These are phyloP conservation scores for Erithacus rubecula DNA, from an alignment of 2,797 vertebrate species.

Conservation along the genomic window DNA sequence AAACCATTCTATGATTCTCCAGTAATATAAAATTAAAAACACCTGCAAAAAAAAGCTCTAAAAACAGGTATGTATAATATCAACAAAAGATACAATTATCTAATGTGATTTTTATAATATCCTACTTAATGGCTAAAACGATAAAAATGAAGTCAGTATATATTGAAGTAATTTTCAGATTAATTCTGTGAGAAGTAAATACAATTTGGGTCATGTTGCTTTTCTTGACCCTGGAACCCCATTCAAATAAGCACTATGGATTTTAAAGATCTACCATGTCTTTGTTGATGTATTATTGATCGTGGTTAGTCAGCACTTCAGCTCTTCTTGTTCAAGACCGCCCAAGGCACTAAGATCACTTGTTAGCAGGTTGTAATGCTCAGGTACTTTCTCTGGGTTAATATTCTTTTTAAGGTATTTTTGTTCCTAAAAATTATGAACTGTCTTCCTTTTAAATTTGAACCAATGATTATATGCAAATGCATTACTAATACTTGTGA, in stretches of 20 bases:
- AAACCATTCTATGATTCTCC: not conserved
- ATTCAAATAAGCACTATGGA: slow-evolving; percentile 31
- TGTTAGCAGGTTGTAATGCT: slow-evolving; percentile 1
- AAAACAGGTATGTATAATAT: not conserved
- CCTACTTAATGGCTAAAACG: not conserved
- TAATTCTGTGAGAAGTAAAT: slow-evolving; percentile 41
- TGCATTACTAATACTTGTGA: not conserved
- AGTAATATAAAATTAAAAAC: not conserved
- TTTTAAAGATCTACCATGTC: slow-evolving; percentile 21
- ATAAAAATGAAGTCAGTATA: not conserved
- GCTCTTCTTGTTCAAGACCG: not conserved
- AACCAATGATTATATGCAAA: not conserved
- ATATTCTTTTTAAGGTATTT: not conserved
- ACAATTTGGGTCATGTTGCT: slow-evolving; percentile 16
- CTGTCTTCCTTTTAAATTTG: not conserved
- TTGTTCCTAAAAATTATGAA: not conserved
- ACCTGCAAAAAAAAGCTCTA: not conserved
- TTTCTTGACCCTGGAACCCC: not conserved
- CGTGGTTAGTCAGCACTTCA: slow-evolving; percentile 37
- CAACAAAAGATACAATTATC: not conserved
- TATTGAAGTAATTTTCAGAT: slow-evolving; percentile 2
- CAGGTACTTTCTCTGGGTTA: not conserved
- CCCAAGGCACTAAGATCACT: not conserved
- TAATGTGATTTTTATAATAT: not conserved
- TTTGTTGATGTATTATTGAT: slow-evolving; percentile 52